phyloP scores from a whole-genome alignment of 2,888 invertebrate genomes.

The Archips crataeganus region DNA sequence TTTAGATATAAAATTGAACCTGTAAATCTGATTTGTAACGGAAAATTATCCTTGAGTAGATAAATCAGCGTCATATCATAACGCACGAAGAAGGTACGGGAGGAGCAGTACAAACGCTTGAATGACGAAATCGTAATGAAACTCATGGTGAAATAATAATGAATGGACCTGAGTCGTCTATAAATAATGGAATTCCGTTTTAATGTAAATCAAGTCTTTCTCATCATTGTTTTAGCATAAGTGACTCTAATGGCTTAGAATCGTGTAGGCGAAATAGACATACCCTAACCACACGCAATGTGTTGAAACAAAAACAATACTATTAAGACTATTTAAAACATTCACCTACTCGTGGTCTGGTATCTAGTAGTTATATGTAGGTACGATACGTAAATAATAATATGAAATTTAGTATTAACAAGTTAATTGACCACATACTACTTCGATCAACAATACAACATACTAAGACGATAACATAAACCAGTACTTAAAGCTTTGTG shows the following conservation, averaged over 20 bases:
- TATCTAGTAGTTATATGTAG: conserved; percentile 5
- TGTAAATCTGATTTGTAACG: not conserved
- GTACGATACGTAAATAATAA: not conserved
- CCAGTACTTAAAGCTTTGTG: not conserved
- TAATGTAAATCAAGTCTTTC: not conserved
- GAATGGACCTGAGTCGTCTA: not conserved
- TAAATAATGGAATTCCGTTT: not conserved
- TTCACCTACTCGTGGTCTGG: not conserved
- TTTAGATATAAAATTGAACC: not conserved
- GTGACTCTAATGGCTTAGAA: not conserved
- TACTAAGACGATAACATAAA: not conserved
- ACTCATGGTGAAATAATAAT: conserved; percentile 5
- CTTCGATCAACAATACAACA: too few species aligned
- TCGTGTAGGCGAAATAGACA: conserved; percentile 9
- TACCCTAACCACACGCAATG: conserved; percentile 21
- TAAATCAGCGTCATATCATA: not conserved
- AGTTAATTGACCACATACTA: not conserved
- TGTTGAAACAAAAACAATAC: conserved; percentile 31
- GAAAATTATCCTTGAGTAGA: not conserved
- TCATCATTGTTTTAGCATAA: not conserved
- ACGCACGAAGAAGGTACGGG: not conserved
- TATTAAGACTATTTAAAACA: not conserved
- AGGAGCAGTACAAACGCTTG: not conserved
- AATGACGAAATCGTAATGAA: conserved; percentile 5
- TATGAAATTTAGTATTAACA: not conserved